Evolutionary conservation across 1,140 invertebrate species (phyloP), one percentile per base, ranked within the genome.

Genomic region (Propsilocerus akamusi): DNA sequence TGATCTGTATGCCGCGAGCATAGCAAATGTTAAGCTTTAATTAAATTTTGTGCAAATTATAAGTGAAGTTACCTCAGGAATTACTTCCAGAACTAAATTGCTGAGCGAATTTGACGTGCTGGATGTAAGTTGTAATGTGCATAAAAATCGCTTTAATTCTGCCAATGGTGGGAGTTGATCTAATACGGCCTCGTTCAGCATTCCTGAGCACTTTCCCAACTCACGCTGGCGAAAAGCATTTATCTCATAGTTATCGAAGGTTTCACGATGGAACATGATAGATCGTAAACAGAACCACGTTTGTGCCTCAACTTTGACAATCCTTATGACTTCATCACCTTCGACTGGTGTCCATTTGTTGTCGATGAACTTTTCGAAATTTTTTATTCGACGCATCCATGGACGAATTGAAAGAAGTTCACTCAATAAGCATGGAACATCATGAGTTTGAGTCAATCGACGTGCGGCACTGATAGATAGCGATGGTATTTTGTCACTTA

Each of bases 131-230:
- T 63, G 65, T 24, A 74, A 51, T 52, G 72, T 68, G 54, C 71
- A 71, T 23, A 88, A 63, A 65, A 77, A 84, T 60, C 75, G 71
- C 62, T 83, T 79, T 5, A 89, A 63, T 37, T 86, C 81, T 7
- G 75, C 69, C 3, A 88, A 60, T 11, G 82, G 80, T 1, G 83
- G 73, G 49, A 88, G 64, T 66, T 88, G 84, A 59, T 87, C 84
- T 26, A 89, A 51, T 10, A 83, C 57, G 11, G 62, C 56, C 48
- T 83, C 80, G 5, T 75, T 69, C 22, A 86, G 58, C 23, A 60
- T 68, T 65, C 63, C 80, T 70, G 22, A 81, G 59, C 76, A 80
- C 52, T 75, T 74, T 26, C 72, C 67, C 24, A 86, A 66, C 49
- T 78, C 68, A 25, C 69, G 66, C 47, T 77, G 71, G 37, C 81